These are phyloP conservation scores for Euleptes europaea DNA, from an alignment of 2,113 vertebrate species.

Conservation along the genomic window DNA sequence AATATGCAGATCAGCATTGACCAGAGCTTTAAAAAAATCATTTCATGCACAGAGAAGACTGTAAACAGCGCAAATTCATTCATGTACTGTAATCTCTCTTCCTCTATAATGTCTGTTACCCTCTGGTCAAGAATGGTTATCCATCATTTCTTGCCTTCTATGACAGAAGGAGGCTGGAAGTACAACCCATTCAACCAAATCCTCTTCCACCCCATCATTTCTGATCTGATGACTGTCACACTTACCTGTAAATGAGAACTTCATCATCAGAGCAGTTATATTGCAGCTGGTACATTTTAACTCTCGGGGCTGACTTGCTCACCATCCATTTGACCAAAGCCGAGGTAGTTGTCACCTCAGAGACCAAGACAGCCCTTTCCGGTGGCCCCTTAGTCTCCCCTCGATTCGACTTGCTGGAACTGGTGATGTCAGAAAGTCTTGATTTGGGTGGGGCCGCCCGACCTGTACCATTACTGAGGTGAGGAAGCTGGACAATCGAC, in stretches of 20 bases:
- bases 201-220: not conserved
- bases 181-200: not conserved
- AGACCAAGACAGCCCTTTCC: constrained; percentile 88
- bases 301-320: constrained; percentile 90
- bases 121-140: constrained; percentile 44
- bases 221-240: not conserved
- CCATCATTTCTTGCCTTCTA: constrained; percentile 39
- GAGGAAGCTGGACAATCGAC: constrained; percentile 94
- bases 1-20: not conserved
- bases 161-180: not conserved
- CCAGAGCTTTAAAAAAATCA: not conserved
- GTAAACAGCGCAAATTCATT: constrained; percentile 23
- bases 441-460: constrained; percentile 87
- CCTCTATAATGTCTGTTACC: constrained; percentile 37
- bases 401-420: constrained; percentile 89
- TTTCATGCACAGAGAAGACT: not conserved
- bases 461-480: constrained; percentile 89
- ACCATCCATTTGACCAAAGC: constrained; percentile 94
- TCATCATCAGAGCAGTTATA: constrained; percentile 98
- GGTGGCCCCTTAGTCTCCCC: constrained; percentile 84
- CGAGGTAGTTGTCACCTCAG: constrained; percentile 91
- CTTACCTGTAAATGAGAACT: constrained; percentile 97
- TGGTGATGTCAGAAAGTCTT: constrained; percentile 93
- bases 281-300: constrained; percentile 98
- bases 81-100: not conserved